Conservation (phyloP, 2,797 vertebrate species). For the Sebastes vulpes region DNA sequence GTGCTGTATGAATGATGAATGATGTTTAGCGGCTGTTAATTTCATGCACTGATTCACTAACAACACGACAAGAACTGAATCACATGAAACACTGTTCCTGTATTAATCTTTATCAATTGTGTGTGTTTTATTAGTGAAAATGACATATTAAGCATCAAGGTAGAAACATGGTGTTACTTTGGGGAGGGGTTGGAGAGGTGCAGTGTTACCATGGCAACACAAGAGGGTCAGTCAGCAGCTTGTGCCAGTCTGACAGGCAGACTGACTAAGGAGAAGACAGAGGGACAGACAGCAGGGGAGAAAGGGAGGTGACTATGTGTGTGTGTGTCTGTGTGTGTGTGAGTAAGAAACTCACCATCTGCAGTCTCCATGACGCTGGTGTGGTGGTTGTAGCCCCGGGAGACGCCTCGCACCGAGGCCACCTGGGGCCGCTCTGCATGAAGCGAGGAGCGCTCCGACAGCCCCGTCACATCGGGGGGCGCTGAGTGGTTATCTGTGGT, state of each 20-base stretch:
- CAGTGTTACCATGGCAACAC: conserved; percentile 67
- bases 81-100: neutral
- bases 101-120: neutral
- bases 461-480: conserved; percentile 95
- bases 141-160: neutral
- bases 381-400: conserved; percentile 86
- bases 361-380: conserved; percentile 92
- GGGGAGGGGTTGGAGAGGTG: neutral
- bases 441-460: conserved; percentile 85
- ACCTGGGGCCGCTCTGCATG: conserved; percentile 88
- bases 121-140: conserved; percentile 10
- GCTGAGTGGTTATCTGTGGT: conserved; percentile 91
- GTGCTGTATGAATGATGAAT: conserved; percentile 13
- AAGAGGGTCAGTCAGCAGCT: conserved; percentile 60
- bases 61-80: neutral
- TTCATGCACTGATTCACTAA: conserved; percentile 6
- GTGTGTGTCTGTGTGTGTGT: conserved; percentile 8
- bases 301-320: conserved; percentile 21
- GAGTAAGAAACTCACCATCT: conserved; percentile 89
- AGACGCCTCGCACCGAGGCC: conserved; percentile 88
- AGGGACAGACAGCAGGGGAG: conserved; percentile 72
- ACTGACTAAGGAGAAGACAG: conserved; percentile 59
- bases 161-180: neutral
- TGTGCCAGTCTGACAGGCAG: conserved; percentile 51
- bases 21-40: conserved; percentile 1